Evolutionary conservation across 2,113 vertebrate species (phyloP).

Genomic region (Varanus komodoensis): DNA sequence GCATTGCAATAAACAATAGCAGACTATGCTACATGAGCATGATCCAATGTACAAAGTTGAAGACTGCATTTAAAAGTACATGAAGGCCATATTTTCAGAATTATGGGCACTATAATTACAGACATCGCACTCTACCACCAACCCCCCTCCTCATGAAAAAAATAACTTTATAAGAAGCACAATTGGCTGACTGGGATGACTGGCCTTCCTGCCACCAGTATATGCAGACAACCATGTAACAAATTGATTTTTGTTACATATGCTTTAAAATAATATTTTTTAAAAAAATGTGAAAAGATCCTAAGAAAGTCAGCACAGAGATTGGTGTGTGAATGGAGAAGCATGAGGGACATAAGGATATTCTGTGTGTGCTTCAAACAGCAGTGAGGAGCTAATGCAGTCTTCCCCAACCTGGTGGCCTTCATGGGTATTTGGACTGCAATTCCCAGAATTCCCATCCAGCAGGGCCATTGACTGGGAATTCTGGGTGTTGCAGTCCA

Average conservation of each 20-base stretch:
- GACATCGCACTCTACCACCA: background rate
- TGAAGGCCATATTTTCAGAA: background rate
- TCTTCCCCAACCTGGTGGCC: too few relatives aligned
- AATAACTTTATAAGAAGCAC: background rate
- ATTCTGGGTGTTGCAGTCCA: too few relatives aligned
- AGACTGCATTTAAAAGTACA: background rate
- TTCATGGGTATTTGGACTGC: too few relatives aligned
- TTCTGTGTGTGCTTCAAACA: background rate
- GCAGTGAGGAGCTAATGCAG: background rate
- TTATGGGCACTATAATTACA: background rate
- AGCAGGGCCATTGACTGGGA: too few relatives aligned
- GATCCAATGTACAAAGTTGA: background rate
- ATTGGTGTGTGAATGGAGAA: background rate
- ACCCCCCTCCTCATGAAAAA: background rate
- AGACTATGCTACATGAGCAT: background rate
- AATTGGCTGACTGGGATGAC: background rate
- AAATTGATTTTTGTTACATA: background rate
- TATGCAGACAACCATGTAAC: background rate
- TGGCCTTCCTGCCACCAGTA: background rate
- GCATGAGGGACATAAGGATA: too few relatives aligned
- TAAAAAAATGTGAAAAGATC: background rate
- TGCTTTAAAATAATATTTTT: background rate
- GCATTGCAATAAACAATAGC: background rate
- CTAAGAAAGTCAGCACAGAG: background rate
- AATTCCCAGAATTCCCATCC: too few relatives aligned